phyloP scores from a whole-genome alignment of 2,113 vertebrate genomes.

The Nothobranchius furzeri region DNA sequence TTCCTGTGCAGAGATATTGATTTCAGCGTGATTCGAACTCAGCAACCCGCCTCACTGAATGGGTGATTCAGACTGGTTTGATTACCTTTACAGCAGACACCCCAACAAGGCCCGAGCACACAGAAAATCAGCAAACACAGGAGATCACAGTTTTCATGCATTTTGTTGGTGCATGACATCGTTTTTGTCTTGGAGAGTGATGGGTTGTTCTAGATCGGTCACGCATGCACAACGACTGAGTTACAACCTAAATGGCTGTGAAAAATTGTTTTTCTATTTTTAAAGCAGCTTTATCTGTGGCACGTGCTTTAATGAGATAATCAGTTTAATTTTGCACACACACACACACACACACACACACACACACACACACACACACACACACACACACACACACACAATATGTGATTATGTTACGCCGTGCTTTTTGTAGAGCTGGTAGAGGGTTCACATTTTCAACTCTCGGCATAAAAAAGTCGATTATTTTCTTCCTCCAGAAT shows the following conservation, averaged over 20 bases:
- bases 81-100: conserved; percentile 49
- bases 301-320: conserved; percentile 10
- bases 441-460: conserved; percentile 14
- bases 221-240: conserved; percentile 22
- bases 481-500: not conserved
- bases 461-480: conserved; percentile 4
- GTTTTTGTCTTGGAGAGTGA: conserved; percentile 8
- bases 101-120: conserved; percentile 43
- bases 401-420: not conserved
- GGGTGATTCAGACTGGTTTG: conserved; percentile 40
- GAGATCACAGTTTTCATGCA: not conserved
- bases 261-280: conserved; percentile 30
- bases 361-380: conserved; percentile 3
- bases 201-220: conserved; percentile 4
- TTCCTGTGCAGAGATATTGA: conserved; percentile 56
- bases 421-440: not conserved
- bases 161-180: conserved; percentile 26
- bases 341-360: not conserved
- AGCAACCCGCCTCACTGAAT: conserved; percentile 42
- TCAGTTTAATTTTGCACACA: conserved; percentile 16
- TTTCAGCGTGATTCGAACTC: conserved; percentile 60
- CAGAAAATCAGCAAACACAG: not conserved
- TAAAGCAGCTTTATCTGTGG: conserved; percentile 16
- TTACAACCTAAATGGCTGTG: conserved; percentile 8
- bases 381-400: conserved; percentile 3